These are phyloP conservation scores for Neria commutata DNA, from an alignment of 2,888 invertebrate genomes.

Conservation along the genomic window DNA sequence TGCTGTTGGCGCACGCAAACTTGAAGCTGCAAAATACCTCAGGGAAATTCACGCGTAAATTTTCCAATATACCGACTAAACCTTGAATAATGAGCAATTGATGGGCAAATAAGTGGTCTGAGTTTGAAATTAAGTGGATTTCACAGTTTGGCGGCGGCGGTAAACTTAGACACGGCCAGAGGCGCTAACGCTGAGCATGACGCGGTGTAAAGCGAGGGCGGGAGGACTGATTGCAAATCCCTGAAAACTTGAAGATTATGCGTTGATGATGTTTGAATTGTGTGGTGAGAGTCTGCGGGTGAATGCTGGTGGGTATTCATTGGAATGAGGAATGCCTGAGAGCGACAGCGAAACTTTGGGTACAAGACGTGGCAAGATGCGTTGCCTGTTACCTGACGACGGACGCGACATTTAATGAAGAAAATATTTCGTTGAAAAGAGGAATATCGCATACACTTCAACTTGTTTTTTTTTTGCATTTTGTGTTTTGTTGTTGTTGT, in stretches of 20 bases:
- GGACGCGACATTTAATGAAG: not conserved
- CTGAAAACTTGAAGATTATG: conserved; percentile 14
- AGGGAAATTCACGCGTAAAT: conserved; percentile 28
- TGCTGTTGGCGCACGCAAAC: too few relatives aligned
- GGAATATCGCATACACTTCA: not conserved
- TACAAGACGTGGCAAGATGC: not conserved
- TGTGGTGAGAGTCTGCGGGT: not conserved
- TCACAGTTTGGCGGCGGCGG: conserved; percentile 12
- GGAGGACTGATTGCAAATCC: conserved; percentile 3
- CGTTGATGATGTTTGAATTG: not conserved
- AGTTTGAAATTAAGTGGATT: conserved; percentile 37
- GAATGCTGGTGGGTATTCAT: not conserved
- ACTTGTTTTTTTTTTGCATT: too few relatives aligned
- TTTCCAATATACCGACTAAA: conserved; percentile 27
- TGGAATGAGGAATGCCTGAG: not conserved
- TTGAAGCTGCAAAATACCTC: conserved; percentile 25
- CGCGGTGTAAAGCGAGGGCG: too few relatives aligned
- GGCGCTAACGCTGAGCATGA: too few relatives aligned
- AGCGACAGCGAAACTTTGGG: conserved; percentile 2
- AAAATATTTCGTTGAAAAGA: not conserved
- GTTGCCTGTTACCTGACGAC: not conserved
- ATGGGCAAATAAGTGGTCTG: conserved; percentile 29
- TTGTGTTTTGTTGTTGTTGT: too few relatives aligned
- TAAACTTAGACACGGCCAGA: not conserved
- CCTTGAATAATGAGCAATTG: conserved; percentile 34